phyloP scores from a whole-genome alignment of 2,797 vertebrate species.

The Sciurus vulgaris region DNA sequence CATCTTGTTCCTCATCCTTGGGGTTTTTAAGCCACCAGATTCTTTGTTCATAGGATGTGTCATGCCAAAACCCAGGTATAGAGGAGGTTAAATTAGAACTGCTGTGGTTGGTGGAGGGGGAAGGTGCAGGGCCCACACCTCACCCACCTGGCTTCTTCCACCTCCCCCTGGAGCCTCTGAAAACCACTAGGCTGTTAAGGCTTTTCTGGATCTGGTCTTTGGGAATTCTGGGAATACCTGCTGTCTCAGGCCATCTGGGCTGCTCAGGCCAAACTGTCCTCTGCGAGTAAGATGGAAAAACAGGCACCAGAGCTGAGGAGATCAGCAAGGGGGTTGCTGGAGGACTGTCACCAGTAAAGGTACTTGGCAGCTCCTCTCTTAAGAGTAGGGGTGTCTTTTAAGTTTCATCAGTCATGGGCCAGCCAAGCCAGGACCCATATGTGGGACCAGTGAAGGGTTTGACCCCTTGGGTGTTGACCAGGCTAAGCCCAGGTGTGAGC shows the following conservation, averaged over 20 bases:
- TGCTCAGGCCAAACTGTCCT: neutral
- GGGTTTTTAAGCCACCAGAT: neutral
- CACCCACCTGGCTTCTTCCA: neutral
- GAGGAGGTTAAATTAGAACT: constrained; percentile 23
- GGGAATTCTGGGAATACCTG: constrained; percentile 34
- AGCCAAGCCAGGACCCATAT: neutral
- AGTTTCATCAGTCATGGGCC: neutral
- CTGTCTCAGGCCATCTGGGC: neutral
- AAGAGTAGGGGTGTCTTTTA: neutral
- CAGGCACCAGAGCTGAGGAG: neutral
- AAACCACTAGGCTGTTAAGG: neutral
- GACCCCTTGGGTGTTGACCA: neutral
- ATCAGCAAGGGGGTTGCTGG: neutral
- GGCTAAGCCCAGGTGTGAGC: neutral
- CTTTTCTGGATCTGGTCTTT: neutral
- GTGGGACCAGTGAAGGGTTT: neutral
- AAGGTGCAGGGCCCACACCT: neutral
- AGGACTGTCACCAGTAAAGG: neutral
- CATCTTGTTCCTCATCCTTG: neutral
- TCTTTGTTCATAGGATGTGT: constrained; percentile 25
- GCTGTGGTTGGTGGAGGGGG: neutral
- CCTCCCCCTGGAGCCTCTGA: neutral
- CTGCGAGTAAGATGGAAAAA: constrained; percentile 21
- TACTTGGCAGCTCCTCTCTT: constrained; percentile 5
- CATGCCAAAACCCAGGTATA: neutral